Conservation (phyloP, 2,113 vertebrate species). For the Ochotona princeps region DNA sequence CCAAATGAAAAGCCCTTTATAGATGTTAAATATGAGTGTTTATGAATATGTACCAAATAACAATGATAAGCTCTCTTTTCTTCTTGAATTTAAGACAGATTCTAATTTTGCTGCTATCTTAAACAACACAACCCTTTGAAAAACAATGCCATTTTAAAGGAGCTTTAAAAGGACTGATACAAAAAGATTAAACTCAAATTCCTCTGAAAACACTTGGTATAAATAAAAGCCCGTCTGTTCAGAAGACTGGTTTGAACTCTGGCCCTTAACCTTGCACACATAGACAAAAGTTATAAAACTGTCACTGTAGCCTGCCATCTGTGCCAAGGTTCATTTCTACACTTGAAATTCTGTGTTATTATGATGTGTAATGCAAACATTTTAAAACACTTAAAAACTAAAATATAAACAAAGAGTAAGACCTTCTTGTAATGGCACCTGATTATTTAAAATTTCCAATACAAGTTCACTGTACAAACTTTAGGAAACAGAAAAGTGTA, state of each 20-base stretch:
- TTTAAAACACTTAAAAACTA: slow-evolving; percentile 21
- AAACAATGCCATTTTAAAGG: rapidly evolving
- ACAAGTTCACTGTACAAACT: slow-evolving; percentile 47
- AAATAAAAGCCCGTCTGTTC: slow-evolving; percentile 32
- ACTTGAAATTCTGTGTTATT: slow-evolving; percentile 23
- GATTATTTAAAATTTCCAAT: slow-evolving; percentile 36
- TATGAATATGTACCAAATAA: background rate
- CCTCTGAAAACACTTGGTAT: slow-evolving; percentile 34
- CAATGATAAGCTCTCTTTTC: background rate
- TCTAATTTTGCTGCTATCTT: background rate
- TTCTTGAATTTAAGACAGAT: slow-evolving; percentile 34
- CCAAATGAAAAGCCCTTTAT: slow-evolving; percentile 39
- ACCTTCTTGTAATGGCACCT: background rate
- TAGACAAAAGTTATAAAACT: slow-evolving; percentile 49
- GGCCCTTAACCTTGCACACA: slow-evolving; percentile 17
- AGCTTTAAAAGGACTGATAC: slow-evolving; percentile 22
- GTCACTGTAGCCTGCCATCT: background rate
- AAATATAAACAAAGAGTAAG: slow-evolving; percentile 3
- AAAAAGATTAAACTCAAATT: slow-evolving; percentile 57
- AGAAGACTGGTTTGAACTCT: background rate
- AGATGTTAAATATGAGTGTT: background rate
- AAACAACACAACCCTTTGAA: background rate
- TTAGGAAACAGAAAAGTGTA: slow-evolving; percentile 4
- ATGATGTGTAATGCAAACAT: slow-evolving; percentile 7
- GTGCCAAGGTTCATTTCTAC: background rate